Evolutionary conservation across 1,140 invertebrate species (phyloP).

Genomic region (Trachymyrmex cornetzi): DNA sequence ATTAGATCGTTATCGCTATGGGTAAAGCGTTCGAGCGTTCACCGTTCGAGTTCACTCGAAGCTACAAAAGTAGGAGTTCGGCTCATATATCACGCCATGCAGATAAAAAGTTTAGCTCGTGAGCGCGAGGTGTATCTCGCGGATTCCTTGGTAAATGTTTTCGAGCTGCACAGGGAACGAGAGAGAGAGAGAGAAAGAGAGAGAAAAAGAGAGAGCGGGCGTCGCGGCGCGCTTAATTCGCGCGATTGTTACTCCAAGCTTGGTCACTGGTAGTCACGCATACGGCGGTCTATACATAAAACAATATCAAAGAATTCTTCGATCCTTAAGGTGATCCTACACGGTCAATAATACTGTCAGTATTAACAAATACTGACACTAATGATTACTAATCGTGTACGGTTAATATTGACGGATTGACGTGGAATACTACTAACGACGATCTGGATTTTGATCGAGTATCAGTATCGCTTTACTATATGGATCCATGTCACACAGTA

Average conservation of each 20-base stretch:
- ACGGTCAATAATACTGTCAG: too few species aligned
- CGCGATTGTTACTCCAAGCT: conserved; percentile 49
- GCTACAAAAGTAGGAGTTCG: conserved; percentile 74
- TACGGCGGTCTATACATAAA: neutral
- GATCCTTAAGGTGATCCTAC: neutral
- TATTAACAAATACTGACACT: too few species aligned
- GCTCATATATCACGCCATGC: conserved; percentile 69
- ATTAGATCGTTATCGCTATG: conserved; percentile 75
- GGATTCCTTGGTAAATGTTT: conserved; percentile 75
- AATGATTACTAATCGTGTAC: too few species aligned
- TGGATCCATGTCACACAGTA: too few species aligned
- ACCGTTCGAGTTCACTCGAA: conserved; percentile 59
- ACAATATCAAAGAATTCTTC: conserved; percentile 66
- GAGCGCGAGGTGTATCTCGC: conserved; percentile 73
- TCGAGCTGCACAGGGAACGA: conserved; percentile 39
- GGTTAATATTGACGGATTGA: too few species aligned
- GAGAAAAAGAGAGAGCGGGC: conserved; percentile 15
- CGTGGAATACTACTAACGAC: too few species aligned
- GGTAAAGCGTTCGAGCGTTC: conserved; percentile 74
- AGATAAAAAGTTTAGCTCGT: conserved; percentile 75
- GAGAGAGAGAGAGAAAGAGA: conserved; percentile 30
- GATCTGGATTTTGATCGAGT: too few species aligned
- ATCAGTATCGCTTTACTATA: too few species aligned
- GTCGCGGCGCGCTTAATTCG: conserved; percentile 63
- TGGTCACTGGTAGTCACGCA: conserved; percentile 66